Evolutionary conservation across 2,113 vertebrate genomes (phyloP).

Genomic region (Grammatotria lemairii): DNA sequence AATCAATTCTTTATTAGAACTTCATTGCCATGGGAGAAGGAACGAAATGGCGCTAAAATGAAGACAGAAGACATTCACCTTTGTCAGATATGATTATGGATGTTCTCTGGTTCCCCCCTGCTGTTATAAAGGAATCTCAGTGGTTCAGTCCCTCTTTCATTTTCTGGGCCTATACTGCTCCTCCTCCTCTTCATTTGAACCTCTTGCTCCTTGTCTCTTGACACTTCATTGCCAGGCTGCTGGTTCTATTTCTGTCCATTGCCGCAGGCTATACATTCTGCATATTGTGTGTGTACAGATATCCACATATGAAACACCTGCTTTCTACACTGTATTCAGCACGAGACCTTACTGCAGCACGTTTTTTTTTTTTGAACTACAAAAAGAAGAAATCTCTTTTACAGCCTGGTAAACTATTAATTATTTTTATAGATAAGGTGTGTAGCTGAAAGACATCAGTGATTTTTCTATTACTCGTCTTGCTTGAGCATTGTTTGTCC

Average conservation of each 20-base stretch:
- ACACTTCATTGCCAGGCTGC: conserved; percentile 66
- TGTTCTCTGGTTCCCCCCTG: conserved; percentile 38
- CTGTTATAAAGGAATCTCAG: conserved; percentile 51
- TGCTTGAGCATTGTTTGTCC: conserved; percentile 7
- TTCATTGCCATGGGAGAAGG: conserved; percentile 40
- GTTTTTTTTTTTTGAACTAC: background rate
- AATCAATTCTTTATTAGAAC: conserved; percentile 75
- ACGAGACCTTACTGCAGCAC: background rate
- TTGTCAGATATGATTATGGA: conserved; percentile 61
- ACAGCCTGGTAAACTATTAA: background rate
- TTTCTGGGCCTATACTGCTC: conserved; percentile 33
- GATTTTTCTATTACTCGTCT: background rate
- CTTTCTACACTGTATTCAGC: conserved; percentile 18
- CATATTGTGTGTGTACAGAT: conserved; percentile 58
- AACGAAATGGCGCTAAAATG: conserved; percentile 36
- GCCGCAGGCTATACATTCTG: conserved; percentile 63
- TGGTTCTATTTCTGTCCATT: conserved; percentile 63
- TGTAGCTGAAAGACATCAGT: background rate
- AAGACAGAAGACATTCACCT: conserved; percentile 62
- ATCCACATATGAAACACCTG: conserved; percentile 61
- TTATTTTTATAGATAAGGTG: background rate
- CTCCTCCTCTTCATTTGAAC: conserved; percentile 66
- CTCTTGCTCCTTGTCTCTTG: conserved; percentile 59
- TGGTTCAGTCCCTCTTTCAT: conserved; percentile 39
- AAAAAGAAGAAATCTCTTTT: background rate